phyloP scores from a whole-genome alignment of 2,888 invertebrate species.

The Meganola albula region DNA sequence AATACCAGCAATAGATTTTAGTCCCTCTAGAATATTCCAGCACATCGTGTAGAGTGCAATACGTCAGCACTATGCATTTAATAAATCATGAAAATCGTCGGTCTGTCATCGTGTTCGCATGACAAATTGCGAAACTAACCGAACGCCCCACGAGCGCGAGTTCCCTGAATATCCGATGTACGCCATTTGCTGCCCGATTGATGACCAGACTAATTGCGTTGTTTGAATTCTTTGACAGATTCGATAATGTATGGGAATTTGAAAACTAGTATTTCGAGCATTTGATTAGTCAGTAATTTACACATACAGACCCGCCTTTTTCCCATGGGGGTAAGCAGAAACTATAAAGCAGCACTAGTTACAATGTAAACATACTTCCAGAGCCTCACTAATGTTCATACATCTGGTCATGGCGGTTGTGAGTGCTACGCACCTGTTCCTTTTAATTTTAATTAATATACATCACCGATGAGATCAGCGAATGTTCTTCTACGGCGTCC shows the following conservation, averaged over 20 bases:
- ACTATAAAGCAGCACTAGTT: too few relatives aligned
- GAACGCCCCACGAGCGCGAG: conserved; percentile 24
- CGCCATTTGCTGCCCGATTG: conserved; percentile 19
- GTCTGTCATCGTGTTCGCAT: conserved; percentile 49
- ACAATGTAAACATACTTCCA: too few relatives aligned
- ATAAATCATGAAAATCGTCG: conserved; percentile 62
- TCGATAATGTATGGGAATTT: background rate
- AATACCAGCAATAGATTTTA: conserved; percentile 1
- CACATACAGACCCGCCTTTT: too few relatives aligned
- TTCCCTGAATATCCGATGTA: conserved; percentile 10
- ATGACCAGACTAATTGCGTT: conserved; percentile 23
- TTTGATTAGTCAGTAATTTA: too few relatives aligned
- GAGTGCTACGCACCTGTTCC: too few relatives aligned
- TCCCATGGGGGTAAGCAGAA: too few relatives aligned
- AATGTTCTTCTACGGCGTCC: too few relatives aligned
- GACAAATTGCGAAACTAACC: conserved; percentile 50
- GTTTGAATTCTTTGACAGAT: conserved; percentile 13
- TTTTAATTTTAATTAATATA: too few relatives aligned
- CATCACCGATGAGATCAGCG: too few relatives aligned
- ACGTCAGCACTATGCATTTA: conserved; percentile 52
- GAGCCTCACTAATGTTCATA: too few relatives aligned
- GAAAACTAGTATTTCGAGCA: background rate
- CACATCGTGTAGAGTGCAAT: conserved; percentile 32
- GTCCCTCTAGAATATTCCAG: conserved; percentile 19
- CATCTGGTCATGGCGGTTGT: too few relatives aligned